These are phyloP conservation scores for Phalanger gymnotis DNA, from an alignment of 2,797 vertebrate species.

Conservation along the genomic window DNA sequence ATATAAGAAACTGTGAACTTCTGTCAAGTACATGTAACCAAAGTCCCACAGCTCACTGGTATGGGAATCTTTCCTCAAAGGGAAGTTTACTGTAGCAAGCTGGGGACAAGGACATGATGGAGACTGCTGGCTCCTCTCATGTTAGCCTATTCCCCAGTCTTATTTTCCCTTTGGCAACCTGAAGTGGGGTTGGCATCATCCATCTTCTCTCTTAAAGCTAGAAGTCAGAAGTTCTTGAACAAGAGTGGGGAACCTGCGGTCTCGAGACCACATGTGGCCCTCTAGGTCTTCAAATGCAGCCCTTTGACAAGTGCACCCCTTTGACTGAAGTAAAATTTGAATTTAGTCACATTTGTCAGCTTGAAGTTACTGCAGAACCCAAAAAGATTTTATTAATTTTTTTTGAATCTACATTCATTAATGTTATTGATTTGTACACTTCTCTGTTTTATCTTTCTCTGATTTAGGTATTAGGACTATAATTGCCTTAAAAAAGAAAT, in stretches of 20 bases:
- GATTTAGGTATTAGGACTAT: neutral
- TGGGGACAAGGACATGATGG: neutral
- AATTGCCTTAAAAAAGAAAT: neutral
- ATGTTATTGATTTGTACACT: neutral
- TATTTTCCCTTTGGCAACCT: neutral
- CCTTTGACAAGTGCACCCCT: too few species aligned
- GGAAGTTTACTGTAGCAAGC: neutral
- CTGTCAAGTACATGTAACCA: neutral
- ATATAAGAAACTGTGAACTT: neutral
- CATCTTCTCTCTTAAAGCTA: neutral
- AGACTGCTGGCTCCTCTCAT: neutral
- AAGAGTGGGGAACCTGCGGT: too few species aligned
- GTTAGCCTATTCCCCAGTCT: neutral
- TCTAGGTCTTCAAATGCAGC: too few species aligned
- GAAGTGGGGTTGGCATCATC: neutral
- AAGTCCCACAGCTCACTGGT: neutral
- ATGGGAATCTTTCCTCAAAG: neutral
- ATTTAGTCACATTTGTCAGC: too few species aligned
- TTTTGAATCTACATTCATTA: neutral
- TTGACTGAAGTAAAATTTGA: too few species aligned
- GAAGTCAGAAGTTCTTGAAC: neutral
- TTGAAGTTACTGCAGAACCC: neutral
- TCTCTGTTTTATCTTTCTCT: neutral
- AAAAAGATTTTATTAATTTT: neutral
- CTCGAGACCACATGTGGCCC: too few species aligned